Base-by-base conservation (phyloP, 2,888 invertebrate genomes). In the Pollenia angustigena region DNA sequence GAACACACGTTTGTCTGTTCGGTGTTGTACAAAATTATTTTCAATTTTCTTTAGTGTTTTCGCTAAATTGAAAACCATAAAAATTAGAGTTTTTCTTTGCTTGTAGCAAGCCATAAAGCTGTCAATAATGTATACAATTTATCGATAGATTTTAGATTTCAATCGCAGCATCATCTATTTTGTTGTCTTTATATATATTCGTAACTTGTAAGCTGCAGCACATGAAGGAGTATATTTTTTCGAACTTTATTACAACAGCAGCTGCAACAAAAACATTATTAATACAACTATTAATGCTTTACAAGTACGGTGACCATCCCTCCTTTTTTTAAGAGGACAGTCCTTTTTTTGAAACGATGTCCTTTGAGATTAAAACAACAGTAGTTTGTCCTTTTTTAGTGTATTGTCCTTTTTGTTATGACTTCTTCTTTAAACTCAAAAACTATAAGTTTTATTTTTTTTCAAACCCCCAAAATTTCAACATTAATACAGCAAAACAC, bases 21-120 rank as follows among this genome's bases (percentile, higher is more conserved):
- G 50, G 60, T 79, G 16, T 79, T 60, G 52, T 79, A 79, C 60
- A 58, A 58, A 10, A 16, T n/a, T 44, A 32, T 32, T 76, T 82
- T 52, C 6, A 52, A 50, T 50, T 50, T 50, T 50, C 16, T n/a
- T n/a, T 50, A n/a, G 7, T n/a, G 12, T 50, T 50, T n/a, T 1
- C n/a, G 6, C 14, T 16, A 4, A 52, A 52, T 16, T 52, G 16
- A n/a, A 52, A 52, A n/a, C 16, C 16, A 52, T 52, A 52, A 52
- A 52, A 52, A 52, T 52, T 8, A 52, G 52, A n/a, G 7, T 16
- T 52, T 52, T 14, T 16, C 52, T 0, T 50, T 52, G 52, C 52
- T 52, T 8, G 6, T 16, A 16, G n/a, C 14, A 52, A 52, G 4
- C 4, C 9, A n/a, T 52, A 52, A 52, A n/a, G 8, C 6, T n/a